Conservation (phyloP, 1,140 invertebrate genomes). For the Reticulitermes speratus region DNA sequence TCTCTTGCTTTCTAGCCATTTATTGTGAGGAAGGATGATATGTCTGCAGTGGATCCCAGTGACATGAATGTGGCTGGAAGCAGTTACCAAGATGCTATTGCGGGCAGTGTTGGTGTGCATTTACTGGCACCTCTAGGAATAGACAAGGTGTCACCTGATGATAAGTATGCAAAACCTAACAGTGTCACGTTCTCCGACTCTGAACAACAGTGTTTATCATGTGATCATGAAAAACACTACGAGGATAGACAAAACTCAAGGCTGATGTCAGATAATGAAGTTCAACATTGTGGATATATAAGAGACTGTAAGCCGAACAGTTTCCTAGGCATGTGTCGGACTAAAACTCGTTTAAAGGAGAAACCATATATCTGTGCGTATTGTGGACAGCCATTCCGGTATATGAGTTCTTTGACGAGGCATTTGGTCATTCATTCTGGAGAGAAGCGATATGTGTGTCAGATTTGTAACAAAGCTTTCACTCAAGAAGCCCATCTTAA, state of each 20-base stretch:
- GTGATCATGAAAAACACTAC: not conserved
- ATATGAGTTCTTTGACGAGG: not conserved
- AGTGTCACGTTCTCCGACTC: not conserved
- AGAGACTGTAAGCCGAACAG: not conserved
- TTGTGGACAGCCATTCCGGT: not conserved
- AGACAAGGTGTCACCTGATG: not conserved
- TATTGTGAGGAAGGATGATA: not conserved
- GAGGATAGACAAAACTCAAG: not conserved
- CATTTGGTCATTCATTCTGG: not conserved
- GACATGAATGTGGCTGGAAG: not conserved
- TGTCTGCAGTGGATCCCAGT: not conserved
- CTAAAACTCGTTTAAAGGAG: not conserved
- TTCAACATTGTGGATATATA: not conserved
- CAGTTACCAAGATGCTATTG: not conserved
- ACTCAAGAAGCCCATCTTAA: conserved; percentile 9
- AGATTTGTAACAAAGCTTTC: not conserved
- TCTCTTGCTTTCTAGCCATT: not conserved
- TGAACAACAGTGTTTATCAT: not conserved
- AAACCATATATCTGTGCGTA: not conserved
- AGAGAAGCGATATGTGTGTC: not conserved
- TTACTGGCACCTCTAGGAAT: not conserved
- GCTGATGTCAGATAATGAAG: not conserved
- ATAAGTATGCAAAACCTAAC: not conserved
- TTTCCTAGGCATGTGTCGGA: not conserved
- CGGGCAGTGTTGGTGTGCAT: not conserved